Evolutionary conservation across 2,888 invertebrate genomes (phyloP).

Genomic region (Chaitophorus viminalis): DNA sequence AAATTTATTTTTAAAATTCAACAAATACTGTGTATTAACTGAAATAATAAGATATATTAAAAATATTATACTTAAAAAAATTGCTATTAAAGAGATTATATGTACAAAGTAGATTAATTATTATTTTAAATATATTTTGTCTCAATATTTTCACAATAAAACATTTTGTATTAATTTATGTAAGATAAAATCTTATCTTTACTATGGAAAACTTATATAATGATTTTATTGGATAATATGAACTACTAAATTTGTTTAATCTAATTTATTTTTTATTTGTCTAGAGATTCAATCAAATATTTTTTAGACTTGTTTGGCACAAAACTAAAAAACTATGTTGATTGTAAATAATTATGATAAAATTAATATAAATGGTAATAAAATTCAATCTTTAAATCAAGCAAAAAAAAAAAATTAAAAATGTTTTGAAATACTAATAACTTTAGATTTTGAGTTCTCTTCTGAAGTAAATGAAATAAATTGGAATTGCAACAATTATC

Average conservation of each 20-base stretch:
- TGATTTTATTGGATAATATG: background rate
- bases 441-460: background rate
- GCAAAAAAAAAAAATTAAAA: background rate
- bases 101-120: constrained; percentile 25
- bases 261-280: background rate
- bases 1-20: background rate
- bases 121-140: constrained; percentile 28
- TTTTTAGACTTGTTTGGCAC: constrained; percentile 38
- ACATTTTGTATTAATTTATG: background rate
- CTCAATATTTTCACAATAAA: constrained; percentile 8
- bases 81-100: constrained; percentile 42
- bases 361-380: background rate
- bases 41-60: constrained; percentile 44
- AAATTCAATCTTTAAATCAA: constrained; percentile 11
- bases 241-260: background rate
- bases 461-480: constrained; percentile 24
- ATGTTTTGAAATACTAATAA: constrained; percentile 28
- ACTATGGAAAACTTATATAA: background rate
- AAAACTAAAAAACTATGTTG: constrained; percentile 11
- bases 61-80: constrained; percentile 37
- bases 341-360: background rate
- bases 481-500: constrained; percentile 43
- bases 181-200: background rate
- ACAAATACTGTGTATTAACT: background rate
- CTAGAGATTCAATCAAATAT: constrained; percentile 6